Evolutionary conservation across 2,888 invertebrate genomes (phyloP), one percentile per base, ranked within the genome.

Genomic region (Iselma pallidipennis): DNA sequence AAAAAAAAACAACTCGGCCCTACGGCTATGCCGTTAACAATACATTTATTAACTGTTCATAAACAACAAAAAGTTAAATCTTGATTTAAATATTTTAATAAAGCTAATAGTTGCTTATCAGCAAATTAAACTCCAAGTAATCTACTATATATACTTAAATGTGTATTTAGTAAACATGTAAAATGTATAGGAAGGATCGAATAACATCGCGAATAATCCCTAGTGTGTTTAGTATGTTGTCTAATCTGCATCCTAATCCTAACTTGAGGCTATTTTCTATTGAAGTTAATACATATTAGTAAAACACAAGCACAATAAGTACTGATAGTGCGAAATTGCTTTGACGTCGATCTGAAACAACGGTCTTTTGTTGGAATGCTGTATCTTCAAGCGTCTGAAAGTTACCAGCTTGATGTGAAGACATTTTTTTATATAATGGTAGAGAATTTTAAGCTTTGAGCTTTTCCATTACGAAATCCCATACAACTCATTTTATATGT

Each of bases 201-300:
- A 57, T 54, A 61, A 61, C 57, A 55, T 50, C 29, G 57, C 48
- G 25, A 25, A 16, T 50, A 50, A 50, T 26, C 50, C 50, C 12
- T 29, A 26, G 29, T 42, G 45, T 61, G 50, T 57, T 61, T 61
- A 52, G 42, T 28, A 51, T 53, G 55, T 53, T 61, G 53, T 53
- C 42, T 25, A 33, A 57, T 50, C 52, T 52, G 48, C 49, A 61
- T 49, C 21, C 31, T 58, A 31, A 58, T 62, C 54, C 50, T 29
- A 57, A 33, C 63, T 53, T 28, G 16, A 25, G 56, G 63, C 63
- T 55, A 49, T 63, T 63, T 26, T 55, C 51, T 2, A 29, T 31
- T 55, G 48, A 55, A 45, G 26, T 31, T 55, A 42, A 42, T 42
- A 42, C 42, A 19, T 4, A 10, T 42, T 42, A 16, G 37, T 42